Evolutionary conservation across 1,140 invertebrate species (phyloP), one percentile per base, ranked within the genome.

Genomic region (Drosophila kohkoa): DNA sequence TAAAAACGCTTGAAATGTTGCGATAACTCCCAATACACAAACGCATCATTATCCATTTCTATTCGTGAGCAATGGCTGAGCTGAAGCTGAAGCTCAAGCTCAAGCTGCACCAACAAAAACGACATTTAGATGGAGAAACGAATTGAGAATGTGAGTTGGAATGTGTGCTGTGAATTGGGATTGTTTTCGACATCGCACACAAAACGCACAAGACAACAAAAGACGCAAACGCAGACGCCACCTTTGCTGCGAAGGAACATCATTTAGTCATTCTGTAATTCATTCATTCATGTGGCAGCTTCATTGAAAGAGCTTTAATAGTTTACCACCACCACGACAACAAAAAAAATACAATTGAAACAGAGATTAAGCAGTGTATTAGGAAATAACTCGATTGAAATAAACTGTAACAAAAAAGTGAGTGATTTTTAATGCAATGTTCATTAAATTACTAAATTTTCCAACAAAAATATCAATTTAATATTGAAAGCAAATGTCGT

Each of bases 41-140:
- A 78, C 74, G 80, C 85, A 80, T 88, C 83, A 88, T 87, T 87
- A 88, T 87, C 70, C 73, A 72, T 71, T 79, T 71, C 57, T 54
- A 67, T 80, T 67, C 70, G 62, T 38, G 35, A 51, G 38, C 67
- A 54, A 49, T 55, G 63, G 30, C 20, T 16, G 51, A 46, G 63
- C 38, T 20, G n/a, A 58, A 49, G 30, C 43, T 13, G 38, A 55
- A 28, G 20, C 49, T 25, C 20, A 25, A 25, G 20, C 20, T 5
- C 6, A 51, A 51, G 16, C 15, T 6, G 45, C n/a, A 25, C 13
- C 13, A 43, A 8, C 16, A 35, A 2, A 7, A 48, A n/a, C 35
- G 13, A 62, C n/a, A 63, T 32, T 4, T 25, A 41, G 49, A 52
- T 13, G 7, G 7, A n/a, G 13, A 51, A 11, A 30, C 25, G 20